Evolutionary conservation across 2,888 invertebrate genomes (phyloP).

Genomic region (Cybosia mesomella): DNA sequence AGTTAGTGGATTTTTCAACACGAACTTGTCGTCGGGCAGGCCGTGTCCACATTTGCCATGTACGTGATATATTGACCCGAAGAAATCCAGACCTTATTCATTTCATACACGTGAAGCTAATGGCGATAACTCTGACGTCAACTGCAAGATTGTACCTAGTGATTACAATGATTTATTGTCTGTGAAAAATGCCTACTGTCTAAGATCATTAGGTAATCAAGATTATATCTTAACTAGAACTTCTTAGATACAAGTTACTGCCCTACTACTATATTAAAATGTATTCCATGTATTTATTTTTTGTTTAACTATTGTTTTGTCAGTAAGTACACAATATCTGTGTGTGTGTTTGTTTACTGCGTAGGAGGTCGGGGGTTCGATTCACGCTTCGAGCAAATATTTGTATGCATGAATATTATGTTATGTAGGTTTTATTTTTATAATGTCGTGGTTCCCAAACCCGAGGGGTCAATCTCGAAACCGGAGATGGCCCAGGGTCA

Average conservation of each 20-base stretch:
- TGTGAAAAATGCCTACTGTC: neutral
- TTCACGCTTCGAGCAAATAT: neutral
- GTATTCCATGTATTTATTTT: neutral
- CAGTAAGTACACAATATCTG: neutral
- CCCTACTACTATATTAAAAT: neutral
- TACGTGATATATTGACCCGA: neutral
- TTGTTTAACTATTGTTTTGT: neutral
- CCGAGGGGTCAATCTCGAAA: too few species aligned
- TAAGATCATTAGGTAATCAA: neutral
- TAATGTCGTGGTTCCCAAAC: too few species aligned
- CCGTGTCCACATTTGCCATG: neutral
- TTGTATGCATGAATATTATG: neutral
- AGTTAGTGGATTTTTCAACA: neutral
- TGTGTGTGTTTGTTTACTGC: neutral
- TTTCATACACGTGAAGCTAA: neutral
- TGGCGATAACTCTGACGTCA: neutral
- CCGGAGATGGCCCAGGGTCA: too few species aligned
- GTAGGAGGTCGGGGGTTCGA: neutral
- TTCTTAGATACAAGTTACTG: neutral
- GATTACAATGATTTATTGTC: neutral
- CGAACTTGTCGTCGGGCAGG: neutral
- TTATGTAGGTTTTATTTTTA: too few species aligned
- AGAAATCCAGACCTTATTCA: neutral
- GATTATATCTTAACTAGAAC: neutral
- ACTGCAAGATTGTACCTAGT: neutral